These are phyloP conservation scores for Aurelia aurita DNA, from an alignment of 30 jellyfish, hydroid and myxozoan genomes.

Conservation along the genomic window DNA sequence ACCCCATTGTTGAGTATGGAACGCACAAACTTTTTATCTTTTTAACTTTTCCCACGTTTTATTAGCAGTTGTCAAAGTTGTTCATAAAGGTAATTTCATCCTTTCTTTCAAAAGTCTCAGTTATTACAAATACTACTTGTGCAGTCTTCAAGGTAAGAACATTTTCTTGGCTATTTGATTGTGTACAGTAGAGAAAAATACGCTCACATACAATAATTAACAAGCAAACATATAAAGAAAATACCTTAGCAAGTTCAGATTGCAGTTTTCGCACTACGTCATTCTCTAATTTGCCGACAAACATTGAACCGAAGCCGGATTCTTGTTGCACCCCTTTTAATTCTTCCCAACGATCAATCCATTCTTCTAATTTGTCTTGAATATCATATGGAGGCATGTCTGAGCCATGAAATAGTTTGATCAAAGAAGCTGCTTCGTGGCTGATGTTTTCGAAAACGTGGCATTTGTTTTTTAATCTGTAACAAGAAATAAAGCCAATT, in stretches of 20 bases:
- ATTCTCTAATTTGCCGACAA: slow-evolving; percentile 41
- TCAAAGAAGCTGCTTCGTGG: slow-evolving; percentile 64
- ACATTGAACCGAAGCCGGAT: not conserved
- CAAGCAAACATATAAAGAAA: not conserved
- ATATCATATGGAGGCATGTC: slow-evolving; percentile 78
- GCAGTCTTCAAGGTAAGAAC: no score
- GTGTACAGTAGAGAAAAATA: no score
- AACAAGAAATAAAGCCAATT: not conserved
- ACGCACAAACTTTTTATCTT: no score
- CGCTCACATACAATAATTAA: no score
- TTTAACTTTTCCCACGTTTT: no score
- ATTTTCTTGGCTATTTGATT: no score
- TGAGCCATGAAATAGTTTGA: slow-evolving; percentile 45
- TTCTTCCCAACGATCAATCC: slow-evolving; percentile 61
- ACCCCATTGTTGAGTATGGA: no score
- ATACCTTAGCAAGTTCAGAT: slow-evolving; percentile 61
- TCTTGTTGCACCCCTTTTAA: slow-evolving; percentile 7
- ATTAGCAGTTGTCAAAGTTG: no score
- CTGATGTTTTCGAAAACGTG: slow-evolving; percentile 24
- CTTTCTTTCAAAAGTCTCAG: no score
- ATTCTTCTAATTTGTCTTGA: slow-evolving; percentile 33
- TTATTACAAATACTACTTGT: no score
- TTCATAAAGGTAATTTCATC: no score
- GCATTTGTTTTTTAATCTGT: slow-evolving; percentile 44
- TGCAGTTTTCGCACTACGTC: slow-evolving; percentile 38